Evolutionary conservation across 2,797 vertebrate genomes (phyloP).

Genomic region (Enteromius fasciolatus): DNA sequence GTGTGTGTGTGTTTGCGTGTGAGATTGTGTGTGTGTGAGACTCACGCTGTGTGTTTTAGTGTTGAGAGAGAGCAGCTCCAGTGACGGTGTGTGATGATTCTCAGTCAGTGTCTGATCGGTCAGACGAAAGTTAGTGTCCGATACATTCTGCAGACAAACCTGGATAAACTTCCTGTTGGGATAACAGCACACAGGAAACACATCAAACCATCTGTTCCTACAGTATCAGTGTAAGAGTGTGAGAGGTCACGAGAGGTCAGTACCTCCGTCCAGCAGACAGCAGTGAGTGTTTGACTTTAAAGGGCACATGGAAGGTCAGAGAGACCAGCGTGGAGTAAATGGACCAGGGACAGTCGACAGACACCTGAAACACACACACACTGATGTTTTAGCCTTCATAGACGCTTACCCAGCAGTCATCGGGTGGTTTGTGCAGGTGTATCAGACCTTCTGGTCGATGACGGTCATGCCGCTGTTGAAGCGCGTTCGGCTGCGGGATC

Average conservation of each 20-base stretch:
- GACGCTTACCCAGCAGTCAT: not conserved
- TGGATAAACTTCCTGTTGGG: constrained; percentile 92
- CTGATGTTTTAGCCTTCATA: too few relatives aligned
- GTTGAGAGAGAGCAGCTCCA: constrained; percentile 84
- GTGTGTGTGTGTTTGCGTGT: not conserved
- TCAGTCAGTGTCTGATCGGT: constrained; percentile 82
- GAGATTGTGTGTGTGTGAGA: not conserved
- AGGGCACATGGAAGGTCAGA: constrained; percentile 94
- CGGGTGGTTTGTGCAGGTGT: not conserved
- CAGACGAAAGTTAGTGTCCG: constrained; percentile 87
- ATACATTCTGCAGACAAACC: constrained; percentile 92
- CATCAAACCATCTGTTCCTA: not conserved
- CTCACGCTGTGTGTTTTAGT: constrained; percentile 83
- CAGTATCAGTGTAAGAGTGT: not conserved
- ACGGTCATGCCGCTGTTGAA: constrained; percentile 81
- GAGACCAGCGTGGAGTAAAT: constrained; percentile 95
- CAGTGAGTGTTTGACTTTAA: constrained; percentile 90
- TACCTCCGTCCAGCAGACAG: constrained; percentile 82
- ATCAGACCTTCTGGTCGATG: constrained; percentile 87
- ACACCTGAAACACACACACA: constrained; percentile 78
- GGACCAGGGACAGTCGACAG: constrained; percentile 97
- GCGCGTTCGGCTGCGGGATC: constrained; percentile 80
- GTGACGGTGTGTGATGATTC: constrained; percentile 64
- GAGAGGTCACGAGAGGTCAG: not conserved
- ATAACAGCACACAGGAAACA: constrained; percentile 30